Percentiles rank a stretch among this genome's conserved stretches.
Conservation (phyloP, 1,140 invertebrate genomes). For the Hermatobates lingyangjiaoensis region DNA sequence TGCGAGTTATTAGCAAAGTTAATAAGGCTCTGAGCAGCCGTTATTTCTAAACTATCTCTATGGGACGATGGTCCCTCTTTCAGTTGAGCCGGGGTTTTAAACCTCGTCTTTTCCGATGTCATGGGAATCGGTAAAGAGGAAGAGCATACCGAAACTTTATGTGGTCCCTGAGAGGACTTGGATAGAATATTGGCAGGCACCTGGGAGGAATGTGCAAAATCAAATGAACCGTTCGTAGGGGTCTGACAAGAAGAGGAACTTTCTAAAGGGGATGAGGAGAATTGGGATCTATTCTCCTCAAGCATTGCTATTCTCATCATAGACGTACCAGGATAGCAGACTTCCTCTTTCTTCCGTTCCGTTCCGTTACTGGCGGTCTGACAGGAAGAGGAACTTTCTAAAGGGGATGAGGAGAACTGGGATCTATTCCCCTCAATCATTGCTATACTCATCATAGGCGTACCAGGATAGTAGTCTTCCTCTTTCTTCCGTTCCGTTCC, state of each 20-base stretch:
- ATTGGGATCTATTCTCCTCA: not conserved
- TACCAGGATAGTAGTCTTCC: slow-evolving; percentile 3
- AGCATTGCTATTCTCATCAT: not conserved
- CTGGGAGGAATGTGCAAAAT: not conserved
- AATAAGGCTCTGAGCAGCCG: not conserved
- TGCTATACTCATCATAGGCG: slow-evolving; percentile 10
- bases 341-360: no score
- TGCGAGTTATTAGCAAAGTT: not conserved
- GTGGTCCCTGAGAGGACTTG: not conserved
- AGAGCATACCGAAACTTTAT: not conserved
- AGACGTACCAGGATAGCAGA: no score
- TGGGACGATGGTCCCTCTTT: slow-evolving; percentile 3
- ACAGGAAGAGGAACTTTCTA: not conserved
- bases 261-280: not conserved
- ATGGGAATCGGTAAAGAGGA: not conserved
- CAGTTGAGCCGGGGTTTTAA: slow-evolving; percentile 6
- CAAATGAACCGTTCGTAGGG: not conserved
- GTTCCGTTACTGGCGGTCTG: not conserved
- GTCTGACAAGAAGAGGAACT: not conserved
- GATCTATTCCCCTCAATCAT: not conserved
- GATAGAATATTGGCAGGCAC: not conserved
- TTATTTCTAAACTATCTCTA: not conserved
- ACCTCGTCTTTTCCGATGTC: not conserved
- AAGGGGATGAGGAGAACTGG: not conserved
- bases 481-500: not conserved